Percentiles rank a stretch among this genome's conserved stretches.
Evolutionary conservation across 2,113 vertebrate species (phyloP).

Genomic region (Myrmophylax atrothorax): DNA sequence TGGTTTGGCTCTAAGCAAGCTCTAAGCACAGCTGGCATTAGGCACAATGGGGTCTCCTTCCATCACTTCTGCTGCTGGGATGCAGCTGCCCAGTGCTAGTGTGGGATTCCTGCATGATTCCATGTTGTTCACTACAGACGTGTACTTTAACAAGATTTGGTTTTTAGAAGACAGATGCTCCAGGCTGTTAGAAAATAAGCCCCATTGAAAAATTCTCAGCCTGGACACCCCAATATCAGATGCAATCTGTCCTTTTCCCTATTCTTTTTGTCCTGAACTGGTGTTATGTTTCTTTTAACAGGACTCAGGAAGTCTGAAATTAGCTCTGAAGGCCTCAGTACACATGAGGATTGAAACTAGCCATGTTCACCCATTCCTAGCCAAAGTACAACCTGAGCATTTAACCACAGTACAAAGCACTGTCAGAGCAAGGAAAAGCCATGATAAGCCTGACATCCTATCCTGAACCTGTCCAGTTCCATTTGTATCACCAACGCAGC

Average conservation of each 20-base stretch:
- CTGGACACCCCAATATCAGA: background rate
- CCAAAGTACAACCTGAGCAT: background rate
- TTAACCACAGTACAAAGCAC: background rate
- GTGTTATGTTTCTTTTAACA: background rate
- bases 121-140: background rate
- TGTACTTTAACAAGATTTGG: background rate
- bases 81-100: fast-evolving
- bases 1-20: background rate
- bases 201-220: background rate
- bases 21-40: background rate
- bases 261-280: background rate
- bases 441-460: background rate
- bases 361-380: background rate
- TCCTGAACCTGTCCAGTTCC: background rate
- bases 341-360: background rate
- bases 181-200: background rate
- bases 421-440: background rate
- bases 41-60: background rate
- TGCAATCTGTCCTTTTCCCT: background rate
- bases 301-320: background rate
- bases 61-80: background rate
- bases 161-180: background rate
- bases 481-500: background rate
- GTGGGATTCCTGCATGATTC: background rate
- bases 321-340: background rate